Evolutionary conservation across 2,113 vertebrate genomes (phyloP), one percentile per base, ranked within the genome.

Genomic region (Hiodon tergisus): DNA sequence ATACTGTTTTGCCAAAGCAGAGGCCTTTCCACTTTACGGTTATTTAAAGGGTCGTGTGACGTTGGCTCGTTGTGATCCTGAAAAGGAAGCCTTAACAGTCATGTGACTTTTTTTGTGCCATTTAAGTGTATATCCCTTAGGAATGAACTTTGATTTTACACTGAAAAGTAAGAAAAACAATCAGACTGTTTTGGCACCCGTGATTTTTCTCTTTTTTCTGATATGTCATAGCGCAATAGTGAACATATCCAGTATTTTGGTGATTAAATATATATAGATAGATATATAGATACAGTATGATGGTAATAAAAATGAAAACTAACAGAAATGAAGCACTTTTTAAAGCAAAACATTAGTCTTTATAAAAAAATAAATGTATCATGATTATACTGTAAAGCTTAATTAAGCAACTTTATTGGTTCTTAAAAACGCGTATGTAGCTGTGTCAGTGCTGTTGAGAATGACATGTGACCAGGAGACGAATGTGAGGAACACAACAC

Each of bases 1-100:
- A 85, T 88, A 78, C 83, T 84, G 87, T 90, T 91, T 31, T 90
- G 92, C 94, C 94, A 93, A 95, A 94, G 91, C 87, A 86, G 87
- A 92, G 93, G 86, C 89, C 89, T 83, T 84, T 91, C 86, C 90
- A 91, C 88, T 87, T 85, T 88, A 85, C 83, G 83, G 82, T 82
- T 77, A 80, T 89, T 90, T 88, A 88, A 92, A 90, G 89, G 87
- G 81, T 90, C 90, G 88, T 90, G 89, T 87, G 88, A 90, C 79
- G 61, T 87, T 86, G 82, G 86, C 87, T 77, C 87, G 86, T 88
- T 87, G 87, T 83, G 81, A 86, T 89, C 83, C 84, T 82, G 77
- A 83, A 88, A 87, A 81, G 79, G 75, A 78, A 85, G 83, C 81
- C 84, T 84, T 84, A 87, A 88, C 86, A 85, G 85, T 89, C 89